Evolutionary conservation across 2,888 invertebrate genomes (phyloP), one percentile per base, ranked within the genome.

Genomic region (Matsumyia berberina): DNA sequence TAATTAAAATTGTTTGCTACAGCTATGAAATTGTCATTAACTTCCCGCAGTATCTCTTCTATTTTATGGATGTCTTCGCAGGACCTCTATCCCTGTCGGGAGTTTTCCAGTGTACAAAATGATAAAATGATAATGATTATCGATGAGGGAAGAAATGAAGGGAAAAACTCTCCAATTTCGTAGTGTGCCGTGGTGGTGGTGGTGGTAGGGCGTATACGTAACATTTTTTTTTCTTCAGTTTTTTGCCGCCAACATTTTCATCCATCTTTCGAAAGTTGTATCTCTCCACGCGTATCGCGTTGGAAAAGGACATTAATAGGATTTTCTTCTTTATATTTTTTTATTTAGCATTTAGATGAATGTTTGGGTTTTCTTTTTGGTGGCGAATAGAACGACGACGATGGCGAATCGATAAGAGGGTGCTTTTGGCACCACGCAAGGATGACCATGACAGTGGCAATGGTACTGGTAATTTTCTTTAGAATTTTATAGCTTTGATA

Each of bases 11-110:
- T 60, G 53, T 60, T 81, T 62, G 69, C 55, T 62, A 33, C 5
- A 3, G 33, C 39, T 57, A 74, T 81, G 35, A 69, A 70, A 77
- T 66, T 53, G 70, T 69, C 70, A 77, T 82, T 70, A 76, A 70
- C 77, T 70, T 58, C 8, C 42, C 42, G 37, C 39, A 35, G 35
- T 64, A 51, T 51, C 49, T 24, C 0, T 6, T 35, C 53, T 37
- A 24, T 4, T 53, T 67, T 67, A 46, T 49, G 44, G 69, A 42
- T 44, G 66, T 66, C 37, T 35, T 62, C 17, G 24, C 60, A 74
- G 60, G 39, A 69, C 57, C 33, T 72, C 2, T 53, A 24, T 9
- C 19, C 24, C 24, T 5, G 12, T 2, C 6, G 17, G 11, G 5
- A 2, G 19, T 15, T 12, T 19, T 31, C 15, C 60, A 60, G 37